Conservation (phyloP, 2,113 vertebrate genomes). For the Sminthopsis crassicaudata region DNA sequence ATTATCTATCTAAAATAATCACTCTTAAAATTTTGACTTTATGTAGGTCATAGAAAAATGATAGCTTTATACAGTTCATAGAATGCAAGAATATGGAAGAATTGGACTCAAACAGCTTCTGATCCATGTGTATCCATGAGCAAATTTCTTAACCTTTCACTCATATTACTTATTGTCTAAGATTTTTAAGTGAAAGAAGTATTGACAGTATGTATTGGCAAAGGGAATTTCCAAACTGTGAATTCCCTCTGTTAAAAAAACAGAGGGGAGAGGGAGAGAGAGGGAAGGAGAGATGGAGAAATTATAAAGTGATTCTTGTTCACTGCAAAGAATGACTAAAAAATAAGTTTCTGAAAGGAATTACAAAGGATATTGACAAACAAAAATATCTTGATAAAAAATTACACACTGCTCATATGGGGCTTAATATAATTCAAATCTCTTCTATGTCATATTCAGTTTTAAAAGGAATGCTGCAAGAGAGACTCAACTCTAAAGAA, state of each 20-base stretch:
- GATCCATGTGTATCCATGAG: not conserved
- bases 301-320: conserved; percentile 26
- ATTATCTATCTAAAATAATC: not conserved
- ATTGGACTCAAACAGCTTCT: not conserved
- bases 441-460: conserved; percentile 38
- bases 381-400: conserved; percentile 38
- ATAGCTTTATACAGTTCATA: not conserved
- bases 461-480: conserved; percentile 12
- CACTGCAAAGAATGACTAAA: conserved; percentile 37
- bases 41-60: not conserved
- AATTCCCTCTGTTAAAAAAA: not conserved
- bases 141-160: not conserved
- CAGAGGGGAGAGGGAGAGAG: too few relatives aligned
- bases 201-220: not conserved
- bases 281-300: not conserved
- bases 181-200: not conserved
- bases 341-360: conserved; percentile 1
- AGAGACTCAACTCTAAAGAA: conserved; percentile 28
- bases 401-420: conserved; percentile 23
- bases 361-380: conserved; percentile 24
- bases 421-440: conserved; percentile 46
- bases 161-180: not conserved
- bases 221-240: not conserved
- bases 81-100: not conserved
- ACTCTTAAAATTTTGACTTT: not conserved